These are phyloP conservation scores for Cyrtodaria siliqua DNA, from an alignment of 2,888 invertebrate genomes.

Conservation along the genomic window DNA sequence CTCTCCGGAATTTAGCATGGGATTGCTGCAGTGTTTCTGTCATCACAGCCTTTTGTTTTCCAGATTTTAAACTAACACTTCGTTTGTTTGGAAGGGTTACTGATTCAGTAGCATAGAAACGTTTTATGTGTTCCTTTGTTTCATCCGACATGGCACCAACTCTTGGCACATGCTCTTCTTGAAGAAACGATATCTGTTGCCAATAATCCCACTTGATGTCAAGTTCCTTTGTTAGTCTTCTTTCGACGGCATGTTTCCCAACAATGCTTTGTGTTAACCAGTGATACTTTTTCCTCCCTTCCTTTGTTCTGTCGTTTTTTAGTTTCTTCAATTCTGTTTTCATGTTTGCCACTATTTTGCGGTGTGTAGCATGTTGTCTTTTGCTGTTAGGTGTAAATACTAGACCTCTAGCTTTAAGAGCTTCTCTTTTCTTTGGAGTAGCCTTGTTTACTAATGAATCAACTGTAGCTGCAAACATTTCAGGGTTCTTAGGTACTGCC, in stretches of 20 bases:
- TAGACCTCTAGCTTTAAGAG: not conserved
- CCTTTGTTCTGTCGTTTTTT: too few relatives aligned
- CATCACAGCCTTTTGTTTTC: conserved; percentile 14
- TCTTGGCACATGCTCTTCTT: not conserved
- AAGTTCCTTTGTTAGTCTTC: not conserved
- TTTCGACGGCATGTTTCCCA: conserved; percentile 9
- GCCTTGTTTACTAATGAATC: not conserved
- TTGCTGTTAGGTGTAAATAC: not conserved
- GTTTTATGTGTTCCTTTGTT: not conserved
- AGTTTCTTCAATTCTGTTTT: conserved; percentile 9
- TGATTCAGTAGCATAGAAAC: conserved; percentile 21
- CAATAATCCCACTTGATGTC: conserved; percentile 24
- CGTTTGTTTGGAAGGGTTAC: conserved; percentile 23
- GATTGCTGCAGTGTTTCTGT: conserved; percentile 15
- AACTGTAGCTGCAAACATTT: conserved; percentile 11
- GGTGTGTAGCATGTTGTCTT: not conserved
- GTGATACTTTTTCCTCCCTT: too few relatives aligned
- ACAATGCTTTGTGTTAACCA: too few relatives aligned
- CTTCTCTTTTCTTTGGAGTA: conserved; percentile 15
- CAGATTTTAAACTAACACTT: conserved; percentile 18
- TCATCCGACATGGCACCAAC: conserved; percentile 2
- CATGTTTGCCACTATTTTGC: not conserved
- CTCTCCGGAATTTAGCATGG: conserved; percentile 4
- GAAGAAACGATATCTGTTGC: not conserved
- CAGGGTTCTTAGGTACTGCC: conserved; percentile 5